Evolutionary conservation across 2,113 vertebrate species (phyloP).

Genomic region (Hemibagrus wyckioides): DNA sequence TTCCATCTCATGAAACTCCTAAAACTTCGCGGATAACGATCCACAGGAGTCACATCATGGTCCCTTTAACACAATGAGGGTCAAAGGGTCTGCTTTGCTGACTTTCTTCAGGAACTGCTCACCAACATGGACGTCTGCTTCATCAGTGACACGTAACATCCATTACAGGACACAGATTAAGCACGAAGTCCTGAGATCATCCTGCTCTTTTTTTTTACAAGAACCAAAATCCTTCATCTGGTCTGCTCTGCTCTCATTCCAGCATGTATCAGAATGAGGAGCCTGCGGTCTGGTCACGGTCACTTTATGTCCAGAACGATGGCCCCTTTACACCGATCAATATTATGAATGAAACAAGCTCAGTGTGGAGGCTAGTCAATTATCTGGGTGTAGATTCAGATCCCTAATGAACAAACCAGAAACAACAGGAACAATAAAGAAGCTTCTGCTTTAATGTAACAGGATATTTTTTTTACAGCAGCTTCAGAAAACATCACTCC

Average conservation of each 20-base stretch:
- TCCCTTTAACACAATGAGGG: neutral
- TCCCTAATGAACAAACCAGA: neutral
- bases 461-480: too few relatives aligned
- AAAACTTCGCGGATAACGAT: neutral
- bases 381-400: neutral
- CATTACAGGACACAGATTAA: neutral
- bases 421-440: neutral
- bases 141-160: neutral
- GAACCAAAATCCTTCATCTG: neutral
- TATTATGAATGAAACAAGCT: neutral
- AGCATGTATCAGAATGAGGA: neutral
- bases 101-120: neutral
- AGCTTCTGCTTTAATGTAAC: too few relatives aligned
- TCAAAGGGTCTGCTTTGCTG: neutral
- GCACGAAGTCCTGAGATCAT: neutral
- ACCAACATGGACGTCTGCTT: neutral
- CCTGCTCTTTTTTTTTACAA: neutral
- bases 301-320: neutral
- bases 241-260: neutral
- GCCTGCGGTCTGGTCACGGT: neutral
- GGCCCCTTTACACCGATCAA: neutral
- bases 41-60: neutral
- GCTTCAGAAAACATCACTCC: too few relatives aligned
- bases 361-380: neutral
- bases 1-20: slow-evolving; percentile 41